phyloP scores from a whole-genome alignment of 2,888 invertebrate species.

The Crossocerus cetratus region DNA sequence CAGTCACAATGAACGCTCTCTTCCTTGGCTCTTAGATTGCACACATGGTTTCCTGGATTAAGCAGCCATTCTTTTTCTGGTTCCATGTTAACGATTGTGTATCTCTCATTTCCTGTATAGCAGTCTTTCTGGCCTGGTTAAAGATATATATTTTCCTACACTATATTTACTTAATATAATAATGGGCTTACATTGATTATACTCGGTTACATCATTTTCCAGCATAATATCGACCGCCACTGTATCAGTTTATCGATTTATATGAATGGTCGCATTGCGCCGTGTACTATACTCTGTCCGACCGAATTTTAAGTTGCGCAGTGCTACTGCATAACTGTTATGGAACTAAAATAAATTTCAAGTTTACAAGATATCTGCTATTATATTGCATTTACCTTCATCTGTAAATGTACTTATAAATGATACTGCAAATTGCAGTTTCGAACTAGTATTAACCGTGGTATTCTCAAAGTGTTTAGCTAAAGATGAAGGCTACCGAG shows the following conservation, averaged over 20 bases:
- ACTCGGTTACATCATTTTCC: conserved; percentile 15
- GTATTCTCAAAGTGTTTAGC: no score
- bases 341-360: conserved; percentile 15
- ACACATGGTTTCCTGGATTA: conserved; percentile 28
- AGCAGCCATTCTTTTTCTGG: conserved; percentile 22
- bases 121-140: conserved; percentile 37
- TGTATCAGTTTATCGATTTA: conserved; percentile 19
- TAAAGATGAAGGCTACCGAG: neutral
- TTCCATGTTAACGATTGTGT: conserved; percentile 15
- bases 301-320: conserved; percentile 17
- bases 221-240: conserved; percentile 12
- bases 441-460: neutral
- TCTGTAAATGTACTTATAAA: conserved; percentile 11
- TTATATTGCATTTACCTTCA: conserved; percentile 15
- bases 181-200: conserved; percentile 19
- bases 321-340: conserved; percentile 14
- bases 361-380: conserved; percentile 32
- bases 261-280: conserved; percentile 11
- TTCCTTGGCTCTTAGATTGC: conserved; percentile 40
- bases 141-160: conserved; percentile 51
- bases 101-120: conserved; percentile 42
- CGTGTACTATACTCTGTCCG: conserved; percentile 13
- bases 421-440: neutral
- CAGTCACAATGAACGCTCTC: conserved; percentile 22
- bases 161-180: conserved; percentile 36